phyloP scores from a whole-genome alignment of 2,797 vertebrate genomes.

The Bradypodion ventrale region DNA sequence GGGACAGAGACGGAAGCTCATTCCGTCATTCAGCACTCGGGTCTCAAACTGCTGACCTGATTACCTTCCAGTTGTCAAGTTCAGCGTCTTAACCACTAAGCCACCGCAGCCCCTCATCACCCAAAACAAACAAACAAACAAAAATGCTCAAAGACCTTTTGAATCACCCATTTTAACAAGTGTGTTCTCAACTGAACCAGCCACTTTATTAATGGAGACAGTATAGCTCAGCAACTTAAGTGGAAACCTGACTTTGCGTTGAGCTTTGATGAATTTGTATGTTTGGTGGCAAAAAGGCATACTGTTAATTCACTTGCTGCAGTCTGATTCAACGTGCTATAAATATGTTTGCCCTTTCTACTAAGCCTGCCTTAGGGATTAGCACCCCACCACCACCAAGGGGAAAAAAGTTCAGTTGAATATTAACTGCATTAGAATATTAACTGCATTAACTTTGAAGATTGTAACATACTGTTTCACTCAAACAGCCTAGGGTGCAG shows the following conservation, averaged over 20 bases:
- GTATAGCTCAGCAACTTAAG: conserved; percentile 46
- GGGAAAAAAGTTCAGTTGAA: conserved; percentile 78
- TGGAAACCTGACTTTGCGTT: conserved; percentile 59
- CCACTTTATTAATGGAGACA: conserved; percentile 43
- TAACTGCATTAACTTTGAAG: conserved; percentile 77
- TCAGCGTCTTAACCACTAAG: too few species aligned
- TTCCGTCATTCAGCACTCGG: too few species aligned
- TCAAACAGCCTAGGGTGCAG: conserved; percentile 68
- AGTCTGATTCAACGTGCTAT: conserved; percentile 88
- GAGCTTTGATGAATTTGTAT: conserved; percentile 70
- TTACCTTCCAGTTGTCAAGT: too few species aligned
- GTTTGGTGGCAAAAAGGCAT: conserved; percentile 73
- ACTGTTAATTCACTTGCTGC: conserved; percentile 78
- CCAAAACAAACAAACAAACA: conserved; percentile 51
- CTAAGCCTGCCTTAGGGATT: conserved; percentile 83
- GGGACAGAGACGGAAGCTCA: too few species aligned
- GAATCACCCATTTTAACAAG: conserved; percentile 48
- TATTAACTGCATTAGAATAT: conserved; percentile 82
- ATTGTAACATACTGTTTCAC: conserved; percentile 67
- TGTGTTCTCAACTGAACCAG: conserved; percentile 48
- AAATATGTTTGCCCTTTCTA: conserved; percentile 93
- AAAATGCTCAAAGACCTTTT: conserved; percentile 48
- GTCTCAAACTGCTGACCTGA: too few species aligned
- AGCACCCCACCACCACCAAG: conserved; percentile 81
- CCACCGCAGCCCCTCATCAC: too few species aligned